Conservation (phyloP, 1,140 invertebrate genomes). For the Formica exsecta region DNA sequence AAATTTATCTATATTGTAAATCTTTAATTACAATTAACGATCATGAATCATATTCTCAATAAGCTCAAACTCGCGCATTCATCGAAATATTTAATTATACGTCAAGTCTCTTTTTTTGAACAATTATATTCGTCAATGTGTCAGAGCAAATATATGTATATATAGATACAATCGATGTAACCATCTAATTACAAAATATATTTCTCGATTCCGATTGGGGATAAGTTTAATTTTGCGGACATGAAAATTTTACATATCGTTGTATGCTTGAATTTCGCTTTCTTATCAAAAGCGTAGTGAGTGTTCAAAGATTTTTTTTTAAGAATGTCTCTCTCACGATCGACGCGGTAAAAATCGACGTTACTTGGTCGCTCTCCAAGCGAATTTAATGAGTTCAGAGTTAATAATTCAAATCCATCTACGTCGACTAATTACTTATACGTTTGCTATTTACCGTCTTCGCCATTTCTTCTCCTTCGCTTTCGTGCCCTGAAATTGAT, state of each 20-base stretch:
- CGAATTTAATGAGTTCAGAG: not conserved
- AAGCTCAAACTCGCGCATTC: not conserved
- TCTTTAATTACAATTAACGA: not conserved
- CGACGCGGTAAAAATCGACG: constrained; percentile 19
- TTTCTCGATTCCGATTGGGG: not conserved
- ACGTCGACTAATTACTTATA: not conserved
- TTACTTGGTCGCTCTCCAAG: not conserved
- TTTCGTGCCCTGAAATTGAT: constrained; percentile 19
- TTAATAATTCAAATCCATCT: constrained; percentile 9
- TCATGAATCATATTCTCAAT: not conserved
- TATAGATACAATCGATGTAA: not conserved
- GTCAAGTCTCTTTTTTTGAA: not conserved
- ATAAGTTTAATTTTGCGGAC: constrained; percentile 12
- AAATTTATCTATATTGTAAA: constrained; percentile 25
- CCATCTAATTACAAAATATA: constrained; percentile 19
- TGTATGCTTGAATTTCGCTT: not conserved
- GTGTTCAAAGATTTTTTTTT: not conserved
- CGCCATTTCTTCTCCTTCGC: not conserved
- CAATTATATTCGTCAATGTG: not conserved
- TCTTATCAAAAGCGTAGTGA: not conserved
- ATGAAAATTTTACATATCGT: too few relatives aligned
- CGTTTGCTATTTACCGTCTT: constrained; percentile 1
- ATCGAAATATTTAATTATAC: constrained; percentile 9
- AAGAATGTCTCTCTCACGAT: not conserved
- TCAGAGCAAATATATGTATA: not conserved